Evolutionary conservation across 2,113 vertebrate genomes (phyloP), one percentile per base, ranked within the genome.

Genomic region (Gymnobelideus leadbeateri): DNA sequence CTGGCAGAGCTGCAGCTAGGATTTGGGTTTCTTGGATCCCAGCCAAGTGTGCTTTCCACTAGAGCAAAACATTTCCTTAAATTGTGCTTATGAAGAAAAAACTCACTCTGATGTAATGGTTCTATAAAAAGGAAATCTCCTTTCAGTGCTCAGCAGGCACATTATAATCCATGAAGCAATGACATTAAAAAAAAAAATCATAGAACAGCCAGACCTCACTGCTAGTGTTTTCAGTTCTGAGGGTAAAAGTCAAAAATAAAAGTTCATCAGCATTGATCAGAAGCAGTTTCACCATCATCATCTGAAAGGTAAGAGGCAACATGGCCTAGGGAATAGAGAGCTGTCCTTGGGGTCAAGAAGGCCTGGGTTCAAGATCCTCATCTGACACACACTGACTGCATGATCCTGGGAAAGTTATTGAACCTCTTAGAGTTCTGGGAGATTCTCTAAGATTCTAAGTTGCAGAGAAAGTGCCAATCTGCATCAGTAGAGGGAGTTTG

Each of bases 61-160:
- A 95, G 94, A 84, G 61, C 49, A 89, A 49, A 92, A 43, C 10
- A 91, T 43, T 47, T 92, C 68, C 91, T 52, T 95, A 93, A 95
- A 90, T 77, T 92, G 55, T 68, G 96, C 61, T 93, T 91, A 95
- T 8, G 93, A 31, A 51, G 54, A 84, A 77, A 94, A 92, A 91
- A 24, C 93, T 95, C 28, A 94, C 90, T 94, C 95, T 95, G 37
- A 93, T 89, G 49, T 90, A 96, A 92, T 50, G 51, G 25, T 94
- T 91, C 95, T 95, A 55, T 94, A 50, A 90, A 93, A 95, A 95
- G 8, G 25, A 89, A 77, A 93, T 0, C n/a, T 91, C 8, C 90
- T 95, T 94, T 93, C 57, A 96, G 94, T 89, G 77, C 6, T 96
- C 89, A 95, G 84, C 93, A 96, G 92, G 37, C 25, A 91, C n/a